Base-by-base conservation (phyloP, 2,797 vertebrate species). In the Ataeniobius toweri region DNA sequence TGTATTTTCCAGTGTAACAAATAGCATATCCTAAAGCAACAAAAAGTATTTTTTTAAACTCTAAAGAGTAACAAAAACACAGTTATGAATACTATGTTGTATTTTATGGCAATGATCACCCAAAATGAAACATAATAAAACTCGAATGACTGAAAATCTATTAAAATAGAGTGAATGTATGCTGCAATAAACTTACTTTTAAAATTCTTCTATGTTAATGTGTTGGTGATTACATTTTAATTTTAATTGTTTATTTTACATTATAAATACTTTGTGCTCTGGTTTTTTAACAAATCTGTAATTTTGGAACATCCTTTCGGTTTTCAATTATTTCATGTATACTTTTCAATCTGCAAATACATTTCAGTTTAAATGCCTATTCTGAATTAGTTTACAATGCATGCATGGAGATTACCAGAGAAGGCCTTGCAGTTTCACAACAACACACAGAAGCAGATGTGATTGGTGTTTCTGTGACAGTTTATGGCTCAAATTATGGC, bases 391-490 rank as follows among this genome's bases (percentile, higher is more conserved):
- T n/a, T 56, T 56, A 41, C 14, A 41, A 59, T 18, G 9, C 3
- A 73, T 71, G 41, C 50, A 46, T 75, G 24, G 68, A 7, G 51
- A 36, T 59, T 36, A 75, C 56, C 69, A 67, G 74, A 13, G 24
- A 51, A 20, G 24, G 44, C 44, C 56, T 51, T 74, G 31, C 59
- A 74, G 80, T 53, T 36, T 59, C n/a, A 51, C 53, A 53, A 78
- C 18, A 39, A 63, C 63, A 59, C 71, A 67, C n/a, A 65, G n/a
- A 80, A 87, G 77, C 36, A 68, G 78, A 76, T 83, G 44, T 55
- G 65, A 74, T 73, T 80, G 59, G 61, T 82, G 83, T 89, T 87
- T 81, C 86, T 85, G 85, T 48, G 55, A 86, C 85, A 3, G 78
- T 65, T n/a, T 77, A 74, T 76, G 58, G 74, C 75, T 76, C 46